phyloP scores from a whole-genome alignment of 2,113 vertebrate genomes.

The Boleophthalmus pectinirostris region DNA sequence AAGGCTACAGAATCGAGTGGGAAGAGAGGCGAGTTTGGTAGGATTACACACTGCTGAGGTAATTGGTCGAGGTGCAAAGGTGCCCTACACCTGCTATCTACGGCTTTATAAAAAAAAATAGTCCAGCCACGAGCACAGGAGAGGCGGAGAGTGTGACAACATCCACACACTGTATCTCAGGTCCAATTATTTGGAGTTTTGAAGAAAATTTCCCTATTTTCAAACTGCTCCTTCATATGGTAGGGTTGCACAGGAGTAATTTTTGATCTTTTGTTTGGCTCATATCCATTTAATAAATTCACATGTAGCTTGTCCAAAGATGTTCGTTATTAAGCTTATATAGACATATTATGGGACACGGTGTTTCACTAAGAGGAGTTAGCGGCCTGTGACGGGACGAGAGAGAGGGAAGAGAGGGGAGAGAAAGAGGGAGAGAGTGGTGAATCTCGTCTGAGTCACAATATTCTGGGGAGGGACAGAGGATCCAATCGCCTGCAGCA shows the following conservation, averaged over 20 bases:
- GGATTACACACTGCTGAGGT: constrained; percentile 59
- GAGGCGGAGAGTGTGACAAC: constrained; percentile 20
- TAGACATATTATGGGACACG: constrained; percentile 55
- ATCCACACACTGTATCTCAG: constrained; percentile 29
- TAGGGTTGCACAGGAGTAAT: no score
- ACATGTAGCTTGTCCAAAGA: constrained; percentile 16
- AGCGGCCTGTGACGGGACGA: constrained; percentile 35
- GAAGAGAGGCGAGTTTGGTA: constrained; percentile 46
- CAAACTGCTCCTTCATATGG: no score
- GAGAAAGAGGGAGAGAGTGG: neutral
- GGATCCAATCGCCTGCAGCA: constrained; percentile 36
- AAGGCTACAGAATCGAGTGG: constrained; percentile 36
- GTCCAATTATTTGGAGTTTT: neutral
- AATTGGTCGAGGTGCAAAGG: constrained; percentile 64
- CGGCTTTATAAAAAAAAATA: constrained; percentile 39
- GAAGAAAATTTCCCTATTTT: no score
- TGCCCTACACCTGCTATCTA: constrained; percentile 60
- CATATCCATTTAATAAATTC: no score
- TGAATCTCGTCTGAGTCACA: constrained; percentile 37
- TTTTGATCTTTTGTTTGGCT: no score
- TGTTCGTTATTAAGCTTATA: constrained; percentile 54
- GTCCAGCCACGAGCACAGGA: constrained; percentile 10
- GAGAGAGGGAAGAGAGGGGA: no score
- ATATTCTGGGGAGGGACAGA: neutral
- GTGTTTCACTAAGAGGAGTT: constrained; percentile 34